phyloP scores from a whole-genome alignment of 2,113 vertebrate genomes.

The Daphoenositta chrysoptera region DNA sequence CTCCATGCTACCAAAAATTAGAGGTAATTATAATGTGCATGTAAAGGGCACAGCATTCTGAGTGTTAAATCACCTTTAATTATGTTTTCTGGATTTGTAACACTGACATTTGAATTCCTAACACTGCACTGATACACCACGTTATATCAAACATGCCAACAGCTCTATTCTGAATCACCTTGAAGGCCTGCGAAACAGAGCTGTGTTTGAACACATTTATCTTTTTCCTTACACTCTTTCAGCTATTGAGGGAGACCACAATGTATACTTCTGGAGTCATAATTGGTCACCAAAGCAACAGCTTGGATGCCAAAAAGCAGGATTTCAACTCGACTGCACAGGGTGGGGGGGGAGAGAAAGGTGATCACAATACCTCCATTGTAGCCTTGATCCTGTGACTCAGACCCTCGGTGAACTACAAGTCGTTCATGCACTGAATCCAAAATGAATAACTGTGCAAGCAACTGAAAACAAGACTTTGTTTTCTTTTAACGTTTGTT shows the following conservation, averaged over 20 bases:
- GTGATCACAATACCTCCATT: constrained; percentile 51
- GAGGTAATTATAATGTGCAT: constrained; percentile 1
- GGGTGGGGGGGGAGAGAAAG: not conserved
- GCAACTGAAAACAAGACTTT: not conserved
- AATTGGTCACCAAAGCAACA: constrained; percentile 58
- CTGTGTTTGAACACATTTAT: constrained; percentile 43
- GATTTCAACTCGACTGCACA: constrained; percentile 21
- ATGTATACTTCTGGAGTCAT: constrained; percentile 47
- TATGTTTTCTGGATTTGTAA: constrained; percentile 33
- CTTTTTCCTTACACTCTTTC: constrained; percentile 4
- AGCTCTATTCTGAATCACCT: constrained; percentile 51
- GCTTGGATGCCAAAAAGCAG: constrained; percentile 36
- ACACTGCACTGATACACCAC: not conserved
- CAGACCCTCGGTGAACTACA: not conserved
- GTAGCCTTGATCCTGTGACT: constrained; percentile 22
- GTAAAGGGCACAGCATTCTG: constrained; percentile 18
- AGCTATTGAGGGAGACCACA: constrained; percentile 24
- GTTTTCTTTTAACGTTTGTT: constrained; percentile 31
- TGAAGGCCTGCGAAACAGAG: constrained; percentile 30
- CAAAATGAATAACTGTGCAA: constrained; percentile 25
- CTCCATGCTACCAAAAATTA: constrained; percentile 27
- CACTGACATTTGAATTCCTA: constrained; percentile 43
- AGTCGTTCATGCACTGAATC: not conserved
- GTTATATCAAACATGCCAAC: constrained; percentile 25
- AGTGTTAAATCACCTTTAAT: constrained; percentile 43